These are phyloP conservation scores for Leptinotarsa lineolata DNA, from an alignment of 1,140 invertebrate genomes.

Conservation along the genomic window DNA sequence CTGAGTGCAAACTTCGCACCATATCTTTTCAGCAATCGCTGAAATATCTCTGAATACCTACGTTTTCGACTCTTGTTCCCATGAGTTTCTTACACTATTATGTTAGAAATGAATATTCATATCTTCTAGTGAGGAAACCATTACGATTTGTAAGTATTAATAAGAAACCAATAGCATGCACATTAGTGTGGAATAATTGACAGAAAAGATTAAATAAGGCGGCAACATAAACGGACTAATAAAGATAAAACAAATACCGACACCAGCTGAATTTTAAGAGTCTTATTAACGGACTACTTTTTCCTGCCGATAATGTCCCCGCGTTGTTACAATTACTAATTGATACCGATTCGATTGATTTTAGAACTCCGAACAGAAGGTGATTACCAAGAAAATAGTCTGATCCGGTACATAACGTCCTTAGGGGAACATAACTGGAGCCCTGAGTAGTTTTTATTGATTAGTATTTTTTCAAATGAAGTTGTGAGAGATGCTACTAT, in stretches of 20 bases:
- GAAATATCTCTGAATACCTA: too few species aligned
- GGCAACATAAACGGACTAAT: constrained; percentile 37
- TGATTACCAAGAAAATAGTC: constrained; percentile 25
- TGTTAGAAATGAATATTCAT: constrained; percentile 10
- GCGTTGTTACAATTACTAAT: constrained; percentile 43
- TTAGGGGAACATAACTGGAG: too few species aligned
- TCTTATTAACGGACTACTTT: constrained; percentile 42
- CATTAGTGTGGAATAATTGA: constrained; percentile 42
- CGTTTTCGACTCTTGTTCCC: too few species aligned
- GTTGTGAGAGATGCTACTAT: too few species aligned
- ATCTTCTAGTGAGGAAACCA: background rate
- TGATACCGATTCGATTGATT: constrained; percentile 39
- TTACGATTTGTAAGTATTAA: constrained; percentile 27
- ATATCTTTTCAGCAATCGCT: too few species aligned
- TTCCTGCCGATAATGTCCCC: constrained; percentile 40
- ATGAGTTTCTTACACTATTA: background rate
- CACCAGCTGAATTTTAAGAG: constrained; percentile 44
- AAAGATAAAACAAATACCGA: constrained; percentile 42
- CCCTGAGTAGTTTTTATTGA: too few species aligned
- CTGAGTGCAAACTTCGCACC: too few species aligned
- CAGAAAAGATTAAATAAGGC: constrained; percentile 42
- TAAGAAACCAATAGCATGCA: constrained; percentile 27
- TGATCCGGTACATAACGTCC: background rate
- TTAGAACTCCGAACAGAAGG: constrained; percentile 23
- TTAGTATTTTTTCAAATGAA: background rate